Base-by-base conservation (phyloP, 2,797 vertebrate genomes). In the Hydrophis major region DNA sequence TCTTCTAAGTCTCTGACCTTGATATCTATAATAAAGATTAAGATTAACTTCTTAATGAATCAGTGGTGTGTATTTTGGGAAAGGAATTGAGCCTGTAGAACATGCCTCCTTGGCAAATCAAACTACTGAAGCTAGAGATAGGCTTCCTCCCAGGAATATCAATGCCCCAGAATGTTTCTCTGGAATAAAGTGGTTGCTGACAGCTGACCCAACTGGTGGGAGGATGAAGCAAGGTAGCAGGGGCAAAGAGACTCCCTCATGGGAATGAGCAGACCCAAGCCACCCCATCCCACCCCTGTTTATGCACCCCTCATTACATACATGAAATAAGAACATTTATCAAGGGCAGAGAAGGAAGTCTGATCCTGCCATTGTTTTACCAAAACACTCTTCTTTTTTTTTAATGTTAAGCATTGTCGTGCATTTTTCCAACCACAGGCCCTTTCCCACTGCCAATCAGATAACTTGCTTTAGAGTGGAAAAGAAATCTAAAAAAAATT, bases 401-500 rank as follows among this genome's bases (percentile, higher is more conserved):
- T 37, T 37, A 37, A 37, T 13, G 50, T 27, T 32, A 61, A 83
- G 50, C 8, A 91, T 66, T 7, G 4, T 78, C 1, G 18, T 92
- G 20, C 28, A 93, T 92, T 93, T 93, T 66, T n/a, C 78, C 22
- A 92, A 18, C 4, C 25, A 93, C 8, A 59, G 16, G 89, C 20
- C 42, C 61, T 94, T 88, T 74, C 28, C 63, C 57, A 27, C 74
- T 86, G 89, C 90, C 87, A 92, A 89, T 92, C 92, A n/a, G 28
- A 47, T 92, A 90, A 83, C 12, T 55, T 94, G 2, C 12, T 93
- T 3, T 88, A 14, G 61, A 87, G 91, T 12, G 47, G 47, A 90
- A 94, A 91, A 87, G 91, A 91, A 8, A 91, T 89, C 61, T 18
- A 25, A 93, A 95, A 94, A 94, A 90, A 91, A 94, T 92, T 55